Evolutionary conservation across 1,140 invertebrate genomes (phyloP), one percentile per base, ranked within the genome.

Genomic region (Achatina immaculata): DNA sequence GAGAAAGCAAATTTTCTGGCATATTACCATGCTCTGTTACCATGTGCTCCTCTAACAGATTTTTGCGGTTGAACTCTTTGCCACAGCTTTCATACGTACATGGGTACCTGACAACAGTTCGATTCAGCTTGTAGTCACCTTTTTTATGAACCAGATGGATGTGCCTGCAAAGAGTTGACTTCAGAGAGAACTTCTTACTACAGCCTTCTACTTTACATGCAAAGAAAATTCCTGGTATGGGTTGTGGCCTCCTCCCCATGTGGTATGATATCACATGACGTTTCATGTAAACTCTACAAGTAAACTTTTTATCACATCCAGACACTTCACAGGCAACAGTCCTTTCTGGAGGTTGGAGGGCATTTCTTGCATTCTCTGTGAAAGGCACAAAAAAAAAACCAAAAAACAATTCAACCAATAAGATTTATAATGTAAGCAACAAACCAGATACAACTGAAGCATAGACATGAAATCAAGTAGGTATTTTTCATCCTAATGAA

Each of bases 241-340:
- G 42, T 11, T 55, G n/a, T 36, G 74, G 74, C 28, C 48, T 77
- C 21, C 55, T 45, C 1, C 55, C 74, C 31, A 34, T 34, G 36
- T 77, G 74, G 34, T 40, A 40, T 36, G 31, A 51, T 21, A 77
- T 34, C 3, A 77, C n/a, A 42, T 77, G 74, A 24, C 74, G 48
- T 51, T 77, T 77, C 74, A 77, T 77, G 42, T 62, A 42, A 19
- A 62, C 31, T 38, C 74, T 28, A n/a, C 24, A 40, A 7, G 74
- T 77, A 31, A 77, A 77, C 36, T 1, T 77, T 42, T 65, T 77
- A n/a, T 65, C 21, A 24, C 74, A 77, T 28, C 55, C 74, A 62
- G 42, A 34, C 11, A 51, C 31, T 58, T 77, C 74, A 77, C 74
- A 77, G 4, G n/a, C 19, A 58, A 77, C 55, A 19, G 74, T 77